A percentile compares a stretch with the other conserved stretches of the same genome.
phyloP scores from a whole-genome alignment of 2,888 invertebrate genomes.

The Homarus gammarus region DNA sequence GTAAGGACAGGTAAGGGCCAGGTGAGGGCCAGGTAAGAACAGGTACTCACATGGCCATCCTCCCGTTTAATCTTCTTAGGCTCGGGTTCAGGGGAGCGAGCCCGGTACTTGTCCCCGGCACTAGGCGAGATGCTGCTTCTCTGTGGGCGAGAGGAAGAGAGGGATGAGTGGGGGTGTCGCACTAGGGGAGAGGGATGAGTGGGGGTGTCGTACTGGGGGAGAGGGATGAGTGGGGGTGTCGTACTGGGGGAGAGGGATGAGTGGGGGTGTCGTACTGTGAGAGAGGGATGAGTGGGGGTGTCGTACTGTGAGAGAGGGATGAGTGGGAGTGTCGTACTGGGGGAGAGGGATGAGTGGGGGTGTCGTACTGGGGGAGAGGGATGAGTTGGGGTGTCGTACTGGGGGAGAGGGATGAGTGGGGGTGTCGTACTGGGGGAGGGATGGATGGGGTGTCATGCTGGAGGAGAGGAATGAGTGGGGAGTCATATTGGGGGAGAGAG shows the following conservation, averaged over 20 bases:
- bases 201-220: not conserved
- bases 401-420: not conserved
- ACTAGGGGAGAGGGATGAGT: not conserved
- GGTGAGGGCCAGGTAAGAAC: too few relatives aligned
- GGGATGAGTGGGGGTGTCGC: not conserved
- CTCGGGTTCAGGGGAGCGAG: conserved; percentile 83
- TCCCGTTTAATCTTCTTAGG: conserved; percentile 86
- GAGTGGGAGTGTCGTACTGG: not conserved
- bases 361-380: too few relatives aligned
- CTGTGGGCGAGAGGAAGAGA: conserved; percentile 79
- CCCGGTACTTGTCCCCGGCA: conserved; percentile 72
- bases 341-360: not conserved
- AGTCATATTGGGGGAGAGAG: not conserved
- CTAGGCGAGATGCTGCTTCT: conserved; percentile 83
- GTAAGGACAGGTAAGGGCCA: too few relatives aligned
- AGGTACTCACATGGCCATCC: conserved; percentile 84
- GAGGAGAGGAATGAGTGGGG: not conserved
- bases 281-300: not conserved
- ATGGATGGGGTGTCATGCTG: not conserved
- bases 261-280: not conserved
- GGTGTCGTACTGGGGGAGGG: not conserved
- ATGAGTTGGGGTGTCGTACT: not conserved
- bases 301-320: not conserved
- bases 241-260: not conserved
- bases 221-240: not conserved